These are phyloP conservation scores for Oenanthe oenanthe DNA, from an alignment of 2,113 vertebrate genomes.

Conservation along the genomic window DNA sequence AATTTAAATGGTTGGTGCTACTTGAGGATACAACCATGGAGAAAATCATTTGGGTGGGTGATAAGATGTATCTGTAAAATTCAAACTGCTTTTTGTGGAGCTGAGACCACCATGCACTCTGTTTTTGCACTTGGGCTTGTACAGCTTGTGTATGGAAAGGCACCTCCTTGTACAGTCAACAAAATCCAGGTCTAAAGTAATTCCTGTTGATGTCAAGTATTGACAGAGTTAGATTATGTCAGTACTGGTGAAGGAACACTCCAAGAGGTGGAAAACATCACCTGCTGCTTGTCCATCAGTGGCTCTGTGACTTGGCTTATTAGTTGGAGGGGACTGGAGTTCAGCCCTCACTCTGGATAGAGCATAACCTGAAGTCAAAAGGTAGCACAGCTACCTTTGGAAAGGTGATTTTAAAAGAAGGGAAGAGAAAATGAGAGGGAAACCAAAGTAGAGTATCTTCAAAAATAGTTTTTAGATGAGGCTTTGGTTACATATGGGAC, in stretches of 20 bases:
- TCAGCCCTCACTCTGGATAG: not conserved
- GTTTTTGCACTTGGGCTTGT: not conserved
- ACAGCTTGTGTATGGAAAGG: not conserved
- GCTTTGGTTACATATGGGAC: not conserved
- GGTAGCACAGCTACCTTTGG: not conserved
- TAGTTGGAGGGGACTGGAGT: not conserved
- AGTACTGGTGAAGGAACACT: not conserved
- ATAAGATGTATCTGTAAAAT: not conserved
- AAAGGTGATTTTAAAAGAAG: not conserved
- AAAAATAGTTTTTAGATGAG: not conserved
- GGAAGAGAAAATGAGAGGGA: not conserved
- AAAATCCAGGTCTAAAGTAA: not conserved
- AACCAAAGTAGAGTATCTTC: not conserved
- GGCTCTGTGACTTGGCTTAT: rapidly evolving
- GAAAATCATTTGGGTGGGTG: not conserved
- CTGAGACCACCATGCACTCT: not conserved
- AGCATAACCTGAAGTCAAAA: not conserved
- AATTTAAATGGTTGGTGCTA: not conserved
- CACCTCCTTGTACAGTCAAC: not conserved
- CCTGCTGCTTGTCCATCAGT: not conserved
- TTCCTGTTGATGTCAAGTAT: not conserved
- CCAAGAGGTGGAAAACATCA: not conserved
- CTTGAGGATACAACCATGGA: not conserved
- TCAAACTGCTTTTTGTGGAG: not conserved
- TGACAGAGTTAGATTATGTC: not conserved